Conservation (phyloP, 2,888 invertebrate genomes). For the Apamea sordens region DNA sequence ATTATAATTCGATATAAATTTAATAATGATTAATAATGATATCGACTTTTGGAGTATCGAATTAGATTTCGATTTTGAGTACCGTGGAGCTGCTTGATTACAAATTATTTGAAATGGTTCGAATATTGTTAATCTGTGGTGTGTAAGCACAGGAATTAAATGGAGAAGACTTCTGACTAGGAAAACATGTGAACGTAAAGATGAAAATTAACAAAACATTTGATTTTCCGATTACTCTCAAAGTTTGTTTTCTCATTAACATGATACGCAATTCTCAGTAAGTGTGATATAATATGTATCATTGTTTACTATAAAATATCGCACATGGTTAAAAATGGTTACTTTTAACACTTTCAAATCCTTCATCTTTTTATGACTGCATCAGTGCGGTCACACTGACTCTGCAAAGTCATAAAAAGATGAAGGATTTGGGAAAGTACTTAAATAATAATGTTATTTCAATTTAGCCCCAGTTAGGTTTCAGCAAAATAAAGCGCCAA, state of each 20-base stretch:
- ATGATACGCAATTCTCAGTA: slow-evolving; percentile 9
- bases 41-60: slow-evolving; percentile 80
- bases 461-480: not conserved
- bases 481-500: not conserved
- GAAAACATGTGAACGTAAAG: not conserved
- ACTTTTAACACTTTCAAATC: no score
- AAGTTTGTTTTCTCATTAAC: slow-evolving; percentile 3
- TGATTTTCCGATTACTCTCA: not conserved
- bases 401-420: not conserved
- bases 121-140: slow-evolving; percentile 44
- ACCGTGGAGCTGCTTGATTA: slow-evolving; percentile 59
- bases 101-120: slow-evolving; percentile 50
- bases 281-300: slow-evolving; percentile 2
- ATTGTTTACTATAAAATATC: slow-evolving; percentile 28
- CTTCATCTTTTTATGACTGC: no score
- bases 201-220: not conserved
- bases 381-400: not conserved
- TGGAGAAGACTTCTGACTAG: slow-evolving; percentile 29
- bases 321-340: not conserved
- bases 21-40: slow-evolving; percentile 88
- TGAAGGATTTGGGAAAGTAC: not conserved
- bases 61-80: slow-evolving; percentile 60
- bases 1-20: slow-evolving; percentile 87
- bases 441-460: no score
- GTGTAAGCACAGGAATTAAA: slow-evolving; percentile 13